Conservation (phyloP, 1,140 invertebrate genomes). For the Drosophila persimilis region DNA sequence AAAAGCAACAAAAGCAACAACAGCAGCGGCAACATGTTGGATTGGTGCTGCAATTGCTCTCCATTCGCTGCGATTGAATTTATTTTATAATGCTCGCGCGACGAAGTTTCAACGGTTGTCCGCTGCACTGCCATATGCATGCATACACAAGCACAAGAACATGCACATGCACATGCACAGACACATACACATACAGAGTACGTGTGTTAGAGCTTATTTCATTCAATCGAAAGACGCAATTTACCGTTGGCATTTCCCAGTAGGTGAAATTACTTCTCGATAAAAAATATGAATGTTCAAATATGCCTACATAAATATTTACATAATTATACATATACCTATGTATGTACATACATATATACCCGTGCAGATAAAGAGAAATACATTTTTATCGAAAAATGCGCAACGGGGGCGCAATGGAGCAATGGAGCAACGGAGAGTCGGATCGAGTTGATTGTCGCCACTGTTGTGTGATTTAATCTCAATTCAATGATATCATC, state of each 20-base stretch:
- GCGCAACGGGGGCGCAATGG: not conserved
- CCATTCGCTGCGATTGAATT: constrained; percentile 69
- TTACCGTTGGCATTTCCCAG: constrained; percentile 68
- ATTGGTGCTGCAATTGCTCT: constrained; percentile 69
- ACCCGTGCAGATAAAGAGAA: constrained; percentile 48
- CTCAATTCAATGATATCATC: not conserved
- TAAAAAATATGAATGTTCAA: constrained; percentile 21
- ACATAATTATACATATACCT: constrained; percentile 13
- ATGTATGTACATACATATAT: constrained; percentile 29
- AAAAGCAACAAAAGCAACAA: constrained; percentile 7
- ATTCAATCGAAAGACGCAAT: constrained; percentile 70
- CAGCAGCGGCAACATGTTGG: constrained; percentile 53
- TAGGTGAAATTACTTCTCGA: constrained; percentile 60
- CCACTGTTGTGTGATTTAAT: not conserved
- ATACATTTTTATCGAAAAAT: constrained; percentile 38
- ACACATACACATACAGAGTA: not conserved
- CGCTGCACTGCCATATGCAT: constrained; percentile 5
- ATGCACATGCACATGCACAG: not conserved
- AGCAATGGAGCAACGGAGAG: constrained; percentile 16
- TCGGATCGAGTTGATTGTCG: not conserved
- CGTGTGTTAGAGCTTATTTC: constrained; percentile 47
- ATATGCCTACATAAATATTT: not conserved
- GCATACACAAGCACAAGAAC: not conserved
- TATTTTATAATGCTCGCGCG: constrained; percentile 70
- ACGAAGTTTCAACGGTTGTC: constrained; percentile 58